Evolutionary conservation across 1,140 invertebrate genomes (phyloP).

Genomic region (Heliconius hewitsoni): DNA sequence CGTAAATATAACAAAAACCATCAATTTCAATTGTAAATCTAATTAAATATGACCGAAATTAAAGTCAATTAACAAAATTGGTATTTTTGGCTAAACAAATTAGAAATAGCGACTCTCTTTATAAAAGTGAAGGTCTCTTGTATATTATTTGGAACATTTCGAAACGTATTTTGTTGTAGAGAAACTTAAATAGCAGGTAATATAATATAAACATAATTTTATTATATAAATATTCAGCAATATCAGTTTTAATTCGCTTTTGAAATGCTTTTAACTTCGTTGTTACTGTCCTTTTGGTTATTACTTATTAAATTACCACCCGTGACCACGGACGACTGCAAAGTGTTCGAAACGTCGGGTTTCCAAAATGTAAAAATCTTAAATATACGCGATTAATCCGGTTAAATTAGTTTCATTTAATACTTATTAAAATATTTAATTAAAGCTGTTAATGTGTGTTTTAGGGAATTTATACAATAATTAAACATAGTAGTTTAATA

Average conservation of each 20-base stretch:
- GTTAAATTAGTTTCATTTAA: not conserved
- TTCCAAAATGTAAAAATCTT: too few relatives aligned
- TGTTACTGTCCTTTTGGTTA: not conserved
- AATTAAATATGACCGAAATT: not conserved
- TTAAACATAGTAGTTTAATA: not conserved
- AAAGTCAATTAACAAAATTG: not conserved
- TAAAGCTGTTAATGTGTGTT: not conserved
- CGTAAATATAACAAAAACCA: not conserved
- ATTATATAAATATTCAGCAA: not conserved
- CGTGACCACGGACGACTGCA: too few relatives aligned
- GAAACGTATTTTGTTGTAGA: not conserved
- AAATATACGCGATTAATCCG: too few relatives aligned
- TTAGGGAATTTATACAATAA: not conserved
- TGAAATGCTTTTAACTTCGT: not conserved
- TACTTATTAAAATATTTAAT: not conserved
- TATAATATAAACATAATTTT: not conserved
- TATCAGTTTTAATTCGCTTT: not conserved
- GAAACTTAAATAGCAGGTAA: not conserved
- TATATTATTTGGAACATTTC: not conserved
- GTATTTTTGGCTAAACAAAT: not conserved
- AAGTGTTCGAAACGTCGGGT: too few relatives aligned
- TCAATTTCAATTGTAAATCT: not conserved
- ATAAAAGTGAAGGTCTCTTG: not conserved
- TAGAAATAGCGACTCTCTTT: not conserved
- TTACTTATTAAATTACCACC: not conserved